These are phyloP conservation scores for Myrmophylax atrothorax DNA, from an alignment of 2,113 vertebrate species.

Conservation along the genomic window DNA sequence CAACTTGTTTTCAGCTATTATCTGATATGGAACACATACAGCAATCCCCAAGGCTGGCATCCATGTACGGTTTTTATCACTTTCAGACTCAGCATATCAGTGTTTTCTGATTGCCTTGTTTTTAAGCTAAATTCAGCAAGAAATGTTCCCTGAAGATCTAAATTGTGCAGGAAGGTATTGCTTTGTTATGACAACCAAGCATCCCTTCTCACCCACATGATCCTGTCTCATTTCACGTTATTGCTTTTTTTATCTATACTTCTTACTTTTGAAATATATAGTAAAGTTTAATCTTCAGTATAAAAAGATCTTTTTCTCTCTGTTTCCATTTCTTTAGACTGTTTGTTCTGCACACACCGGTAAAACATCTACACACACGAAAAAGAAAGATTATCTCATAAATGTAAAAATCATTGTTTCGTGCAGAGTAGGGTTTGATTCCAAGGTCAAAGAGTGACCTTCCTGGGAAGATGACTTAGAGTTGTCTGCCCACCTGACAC, in stretches of 20 bases:
- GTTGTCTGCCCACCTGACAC: not conserved
- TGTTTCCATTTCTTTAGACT: not conserved
- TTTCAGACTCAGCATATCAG: slow-evolving; percentile 7
- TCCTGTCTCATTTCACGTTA: not conserved
- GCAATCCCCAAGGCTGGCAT: slow-evolving; percentile 16
- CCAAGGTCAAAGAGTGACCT: not conserved
- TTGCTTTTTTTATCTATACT: not conserved
- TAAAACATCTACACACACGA: not conserved
- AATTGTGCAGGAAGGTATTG: slow-evolving; percentile 10
- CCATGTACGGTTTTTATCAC: not conserved
- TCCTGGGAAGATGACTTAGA: not conserved
- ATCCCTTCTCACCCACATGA: not conserved
- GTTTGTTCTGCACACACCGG: fast-evolving
- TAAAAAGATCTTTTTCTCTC: not conserved
- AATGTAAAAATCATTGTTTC: not conserved
- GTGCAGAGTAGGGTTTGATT: not conserved
- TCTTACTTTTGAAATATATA: not conserved
- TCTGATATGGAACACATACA: not conserved
- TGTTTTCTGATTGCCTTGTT: slow-evolving; percentile 43
- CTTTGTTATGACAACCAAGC: not conserved
- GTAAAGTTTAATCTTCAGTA: not conserved
- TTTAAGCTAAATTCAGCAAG: slow-evolving; percentile 50
- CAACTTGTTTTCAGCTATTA: slow-evolving; percentile 8
- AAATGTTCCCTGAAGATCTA: slow-evolving; percentile 19
- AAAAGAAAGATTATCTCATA: not conserved